Percentiles rank a stretch among this genome's conserved stretches.
Evolutionary conservation across 2,113 vertebrate species (phyloP).

Genomic region (Eupsittula cactorum): DNA sequence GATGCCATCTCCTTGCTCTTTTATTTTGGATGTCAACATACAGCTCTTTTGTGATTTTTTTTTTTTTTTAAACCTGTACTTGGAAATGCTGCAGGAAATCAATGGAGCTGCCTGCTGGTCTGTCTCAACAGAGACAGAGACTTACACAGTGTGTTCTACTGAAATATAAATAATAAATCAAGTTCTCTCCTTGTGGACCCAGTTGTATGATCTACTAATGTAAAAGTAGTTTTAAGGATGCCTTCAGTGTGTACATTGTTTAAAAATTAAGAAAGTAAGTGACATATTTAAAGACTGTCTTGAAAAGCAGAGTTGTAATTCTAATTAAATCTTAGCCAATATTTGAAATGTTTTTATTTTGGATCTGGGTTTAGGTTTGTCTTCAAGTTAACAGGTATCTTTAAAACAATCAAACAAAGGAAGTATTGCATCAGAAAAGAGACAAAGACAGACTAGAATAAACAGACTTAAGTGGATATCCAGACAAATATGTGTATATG

Average conservation of each 20-base stretch:
- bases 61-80: background rate
- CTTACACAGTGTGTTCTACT: background rate
- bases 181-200: background rate
- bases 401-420: background rate
- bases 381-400: background rate
- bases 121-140: background rate
- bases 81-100: background rate
- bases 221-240: background rate
- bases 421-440: background rate
- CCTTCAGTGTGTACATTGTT: background rate
- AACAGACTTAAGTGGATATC: background rate
- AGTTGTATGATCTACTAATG: background rate
- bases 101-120: background rate
- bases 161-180: slow-evolving; percentile 34
- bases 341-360: background rate
- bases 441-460: background rate
- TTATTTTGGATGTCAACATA: background rate
- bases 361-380: background rate
- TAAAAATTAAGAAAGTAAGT: slow-evolving; percentile 1
- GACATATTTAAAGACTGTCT: background rate
- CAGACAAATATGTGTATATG: background rate
- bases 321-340: background rate
- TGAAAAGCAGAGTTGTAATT: background rate
- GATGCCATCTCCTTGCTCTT: background rate
- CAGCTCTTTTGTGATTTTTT: accelerated